Base-by-base conservation (phyloP, 2,888 invertebrate species). In the Bibio marci region DNA sequence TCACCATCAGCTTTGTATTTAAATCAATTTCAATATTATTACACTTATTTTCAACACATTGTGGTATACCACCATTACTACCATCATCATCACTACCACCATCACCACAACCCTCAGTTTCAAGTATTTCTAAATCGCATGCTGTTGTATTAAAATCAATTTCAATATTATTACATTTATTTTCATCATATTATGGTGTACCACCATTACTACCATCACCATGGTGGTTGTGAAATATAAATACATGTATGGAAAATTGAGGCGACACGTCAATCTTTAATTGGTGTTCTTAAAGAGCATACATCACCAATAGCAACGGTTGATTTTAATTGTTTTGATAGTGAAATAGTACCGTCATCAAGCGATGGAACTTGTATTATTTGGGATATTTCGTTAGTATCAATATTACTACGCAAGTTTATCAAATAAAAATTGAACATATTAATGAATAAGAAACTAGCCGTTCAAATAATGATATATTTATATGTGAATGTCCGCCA, bases 151-250 rank as follows among this genome's bases (percentile, higher is more conserved):
- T n/a, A n/a, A n/a, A n/a, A n/a, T n/a, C n/a, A n/a, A n/a, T n/a
- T n/a, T n/a, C n/a, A n/a, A n/a, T n/a, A n/a, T n/a, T n/a, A n/a
- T n/a, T n/a, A n/a, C n/a, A n/a, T n/a, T n/a, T n/a, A n/a, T n/a
- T n/a, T n/a, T n/a, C n/a, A n/a, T n/a, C n/a, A n/a, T n/a, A n/a
- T n/a, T n/a, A n/a, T n/a, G n/a, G n/a, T n/a, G n/a, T n/a, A n/a
- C n/a, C n/a, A n/a, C n/a, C n/a, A n/a, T n/a, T n/a, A n/a, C n/a
- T n/a, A n/a, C n/a, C n/a, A n/a, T n/a, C n/a, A n/a, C n/a, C n/a
- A n/a, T n/a, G 92, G 92, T 2, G 92, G 91, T 4, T 81, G 85
- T 44, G 90, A 91, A 54, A 91, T 91, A n/a, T 87, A 90, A 66
- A 82, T 86, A 5, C 69, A 86, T 13, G 65, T 86, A 2, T 88